Evolutionary conservation across 2,888 invertebrate species (phyloP).

Genomic region (Cantharis rustica): DNA sequence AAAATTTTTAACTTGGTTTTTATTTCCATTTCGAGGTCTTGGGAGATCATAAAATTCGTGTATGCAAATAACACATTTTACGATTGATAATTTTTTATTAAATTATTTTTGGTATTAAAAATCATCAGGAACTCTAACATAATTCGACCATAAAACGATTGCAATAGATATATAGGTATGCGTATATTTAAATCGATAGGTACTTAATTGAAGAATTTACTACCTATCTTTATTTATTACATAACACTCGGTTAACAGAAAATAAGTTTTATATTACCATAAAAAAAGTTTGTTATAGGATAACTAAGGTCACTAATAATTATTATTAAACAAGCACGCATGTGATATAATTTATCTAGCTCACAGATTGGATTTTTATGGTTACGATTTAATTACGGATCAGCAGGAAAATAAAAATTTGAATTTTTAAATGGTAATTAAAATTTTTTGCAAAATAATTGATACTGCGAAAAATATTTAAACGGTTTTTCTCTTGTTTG

Average conservation of each 20-base stretch:
- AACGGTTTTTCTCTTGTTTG: neutral
- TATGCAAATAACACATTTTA: neutral
- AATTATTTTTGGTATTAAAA: neutral
- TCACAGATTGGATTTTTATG: neutral
- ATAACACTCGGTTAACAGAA: neutral
- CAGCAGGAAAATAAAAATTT: neutral
- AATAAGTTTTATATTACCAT: neutral
- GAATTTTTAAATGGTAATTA: neutral
- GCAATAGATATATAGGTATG: neutral
- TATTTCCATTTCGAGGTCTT: neutral
- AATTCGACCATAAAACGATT: neutral
- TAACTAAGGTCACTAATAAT: neutral
- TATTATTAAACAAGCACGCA: neutral
- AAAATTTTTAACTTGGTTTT: neutral
- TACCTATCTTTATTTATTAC: neutral
- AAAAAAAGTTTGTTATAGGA: neutral
- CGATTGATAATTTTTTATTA: neutral
- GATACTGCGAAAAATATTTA: neutral
- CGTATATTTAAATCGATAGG: neutral
- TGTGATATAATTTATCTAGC: neutral
- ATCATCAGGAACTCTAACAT: neutral
- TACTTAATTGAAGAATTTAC: neutral
- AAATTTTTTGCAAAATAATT: neutral
- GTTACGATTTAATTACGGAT: neutral
- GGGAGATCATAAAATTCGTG: neutral